Percentiles rank a stretch among this genome's conserved stretches.
Conservation (phyloP, 1,140 invertebrate species). For the Bathynomus jamesi region DNA sequence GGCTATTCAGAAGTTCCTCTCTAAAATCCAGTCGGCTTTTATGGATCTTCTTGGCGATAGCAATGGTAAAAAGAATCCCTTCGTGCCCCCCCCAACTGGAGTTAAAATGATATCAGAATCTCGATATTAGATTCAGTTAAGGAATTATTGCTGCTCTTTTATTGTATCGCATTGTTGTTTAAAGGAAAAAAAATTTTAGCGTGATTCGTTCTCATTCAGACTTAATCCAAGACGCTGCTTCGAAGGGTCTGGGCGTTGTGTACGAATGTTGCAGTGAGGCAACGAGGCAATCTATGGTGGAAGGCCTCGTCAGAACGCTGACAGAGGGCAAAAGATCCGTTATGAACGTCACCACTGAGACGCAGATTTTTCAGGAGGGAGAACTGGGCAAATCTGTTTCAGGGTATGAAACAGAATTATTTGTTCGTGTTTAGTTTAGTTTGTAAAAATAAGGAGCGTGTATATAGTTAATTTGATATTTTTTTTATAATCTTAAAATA, state of each 20-base stretch:
- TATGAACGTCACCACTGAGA: conserved; percentile 64
- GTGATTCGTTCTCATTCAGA: too few species aligned
- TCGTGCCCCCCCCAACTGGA: too few species aligned
- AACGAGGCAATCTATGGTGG: conserved; percentile 62
- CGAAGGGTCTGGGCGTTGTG: conserved; percentile 78
- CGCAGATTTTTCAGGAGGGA: conserved; percentile 80
- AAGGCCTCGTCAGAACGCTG: conserved; percentile 69
- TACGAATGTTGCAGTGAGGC: conserved; percentile 68
- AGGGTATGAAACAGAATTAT: conserved; percentile 51
- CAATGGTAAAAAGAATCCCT: conserved; percentile 60
- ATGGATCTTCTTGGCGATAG: conserved; percentile 80
- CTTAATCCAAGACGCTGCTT: conserved; percentile 81
- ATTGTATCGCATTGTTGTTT: too few species aligned
- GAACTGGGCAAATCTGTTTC: conserved; percentile 73
- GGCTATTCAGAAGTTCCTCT: conserved; percentile 57
- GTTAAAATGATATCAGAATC: too few species aligned
- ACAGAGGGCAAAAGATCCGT: conserved; percentile 60
- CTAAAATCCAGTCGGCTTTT: conserved; percentile 69
- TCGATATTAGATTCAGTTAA: too few species aligned
- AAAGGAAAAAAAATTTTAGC: too few species aligned
- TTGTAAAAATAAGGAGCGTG: too few species aligned
- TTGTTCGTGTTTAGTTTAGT: background rate
- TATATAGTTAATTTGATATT: too few species aligned
- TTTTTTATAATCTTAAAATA: background rate
- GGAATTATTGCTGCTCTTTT: too few species aligned